These are phyloP conservation scores for Australoheros scitulus DNA, from an alignment of 2,113 vertebrate species.

Conservation along the genomic window DNA sequence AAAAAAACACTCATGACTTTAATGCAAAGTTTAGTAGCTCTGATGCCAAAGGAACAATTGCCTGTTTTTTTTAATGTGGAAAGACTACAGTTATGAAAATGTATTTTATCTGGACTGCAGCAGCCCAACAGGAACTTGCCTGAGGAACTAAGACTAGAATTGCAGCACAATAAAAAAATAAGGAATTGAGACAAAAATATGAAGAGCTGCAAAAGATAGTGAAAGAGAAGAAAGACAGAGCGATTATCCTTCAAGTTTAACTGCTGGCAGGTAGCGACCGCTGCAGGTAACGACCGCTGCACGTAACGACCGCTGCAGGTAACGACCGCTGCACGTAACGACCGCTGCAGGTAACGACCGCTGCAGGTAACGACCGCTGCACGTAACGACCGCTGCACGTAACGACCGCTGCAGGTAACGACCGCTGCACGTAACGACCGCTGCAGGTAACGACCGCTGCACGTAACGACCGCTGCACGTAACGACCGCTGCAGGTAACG, in stretches of 20 bases:
- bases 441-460: neutral
- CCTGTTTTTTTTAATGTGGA: neutral
- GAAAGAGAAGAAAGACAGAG: neutral
- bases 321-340: neutral
- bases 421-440: neutral
- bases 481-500: neutral
- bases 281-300: neutral
- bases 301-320: neutral
- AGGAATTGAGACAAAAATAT: neutral
- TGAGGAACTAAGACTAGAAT: neutral
- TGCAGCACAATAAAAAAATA: neutral
- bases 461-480: neutral
- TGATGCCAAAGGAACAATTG: slow-evolving; percentile 28
- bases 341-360: neutral
- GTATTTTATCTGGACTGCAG: neutral
- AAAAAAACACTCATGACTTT: neutral
- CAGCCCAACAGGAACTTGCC: neutral
- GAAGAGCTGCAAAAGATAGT: neutral
- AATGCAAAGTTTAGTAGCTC: slow-evolving; percentile 1
- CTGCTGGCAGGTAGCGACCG: neutral
- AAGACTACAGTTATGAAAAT: neutral
- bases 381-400: neutral
- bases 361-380: neutral
- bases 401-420: neutral
- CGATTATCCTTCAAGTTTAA: neutral